Evolutionary conservation across 1,140 invertebrate genomes (phyloP), one percentile per base, ranked within the genome.

Genomic region (Tribolium madens): DNA sequence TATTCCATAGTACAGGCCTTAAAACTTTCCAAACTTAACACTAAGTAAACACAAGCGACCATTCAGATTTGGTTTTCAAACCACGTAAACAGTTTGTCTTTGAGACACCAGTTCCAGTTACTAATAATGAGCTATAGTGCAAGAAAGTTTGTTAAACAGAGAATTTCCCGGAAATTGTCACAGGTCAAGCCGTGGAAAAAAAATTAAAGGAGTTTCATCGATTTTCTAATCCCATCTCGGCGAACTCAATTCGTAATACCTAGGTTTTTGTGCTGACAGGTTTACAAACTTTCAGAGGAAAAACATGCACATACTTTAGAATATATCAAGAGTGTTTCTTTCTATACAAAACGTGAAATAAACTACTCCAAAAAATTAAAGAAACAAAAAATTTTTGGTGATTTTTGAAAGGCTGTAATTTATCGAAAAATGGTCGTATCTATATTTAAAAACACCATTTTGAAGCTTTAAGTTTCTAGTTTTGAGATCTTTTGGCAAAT

Each of bases 51-150:
- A 57, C 52, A 57, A 57, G 10, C 52, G 52, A 57, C 52, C 52
- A 57, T 57, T 57, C 52, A 57, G 52, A 57, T 57, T 57, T 17
- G 52, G 52, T 57, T 57, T 57, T 18, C 52, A 21, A 10, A 57
- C 52, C 52, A 57, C 52, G 52, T 57, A 57, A 57, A 57, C 52
- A 57, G 52, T 57, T 57, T 57, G 52, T 57, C 52, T 57, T 57
- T 57, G 52, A 57, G 52, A 3, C 18, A 26, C 15, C 17, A 50
- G 52, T 57, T 57, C 52, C 52, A 18, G 52, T 57, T 57, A 57
- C 52, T 57, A 57, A 57, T 57, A 57, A 57, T 57, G 52, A 42
- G 36, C 36, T 42, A 42, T 42, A 42, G 36, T 42, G 36, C 36
- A 42, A 42, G 36, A 42, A 10, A 42, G 36, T 42, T 42, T 1